phyloP scores from a whole-genome alignment of 2,797 vertebrate species.

The Pteronotus mesoamericanus region DNA sequence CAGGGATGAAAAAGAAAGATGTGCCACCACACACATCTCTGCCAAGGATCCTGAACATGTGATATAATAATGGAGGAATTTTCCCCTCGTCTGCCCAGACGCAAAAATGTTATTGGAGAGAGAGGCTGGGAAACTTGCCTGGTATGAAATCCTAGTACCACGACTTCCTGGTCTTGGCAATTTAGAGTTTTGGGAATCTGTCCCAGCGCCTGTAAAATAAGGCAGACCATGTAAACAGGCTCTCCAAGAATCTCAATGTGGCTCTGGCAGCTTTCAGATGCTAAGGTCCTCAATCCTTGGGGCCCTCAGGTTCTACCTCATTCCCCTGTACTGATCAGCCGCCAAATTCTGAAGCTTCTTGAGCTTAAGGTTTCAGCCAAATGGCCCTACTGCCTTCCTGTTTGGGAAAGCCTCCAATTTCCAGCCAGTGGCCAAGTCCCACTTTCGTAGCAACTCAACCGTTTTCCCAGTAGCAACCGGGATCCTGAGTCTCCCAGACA shows the following conservation, averaged over 20 bases:
- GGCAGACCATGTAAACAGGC: background rate
- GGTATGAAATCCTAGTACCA: constrained; percentile 51
- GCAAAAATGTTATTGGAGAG: constrained; percentile 45
- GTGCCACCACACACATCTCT: background rate
- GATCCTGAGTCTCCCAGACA: background rate
- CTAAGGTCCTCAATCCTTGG: background rate
- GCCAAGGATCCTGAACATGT: background rate
- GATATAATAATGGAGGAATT: constrained; percentile 23
- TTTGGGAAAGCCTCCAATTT: background rate
- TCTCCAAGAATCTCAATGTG: background rate
- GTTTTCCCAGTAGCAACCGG: background rate
- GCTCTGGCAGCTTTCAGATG: background rate
- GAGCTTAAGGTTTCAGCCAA: background rate
- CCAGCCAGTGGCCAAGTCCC: background rate
- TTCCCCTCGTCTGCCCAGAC: constrained; percentile 36
- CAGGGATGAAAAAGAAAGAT: background rate
- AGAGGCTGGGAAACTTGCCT: constrained; percentile 62
- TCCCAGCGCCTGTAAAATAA: constrained; percentile 3
- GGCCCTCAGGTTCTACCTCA: background rate
- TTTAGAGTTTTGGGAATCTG: constrained; percentile 22
- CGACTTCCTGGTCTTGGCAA: constrained; percentile 33
- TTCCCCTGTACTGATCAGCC: background rate
- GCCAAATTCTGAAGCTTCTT: constrained; percentile 25
- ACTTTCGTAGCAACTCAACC: background rate
- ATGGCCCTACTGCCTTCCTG: background rate